These are phyloP conservation scores for Cyanoderma ruficeps DNA, from an alignment of 2,113 vertebrate species.

Conservation along the genomic window DNA sequence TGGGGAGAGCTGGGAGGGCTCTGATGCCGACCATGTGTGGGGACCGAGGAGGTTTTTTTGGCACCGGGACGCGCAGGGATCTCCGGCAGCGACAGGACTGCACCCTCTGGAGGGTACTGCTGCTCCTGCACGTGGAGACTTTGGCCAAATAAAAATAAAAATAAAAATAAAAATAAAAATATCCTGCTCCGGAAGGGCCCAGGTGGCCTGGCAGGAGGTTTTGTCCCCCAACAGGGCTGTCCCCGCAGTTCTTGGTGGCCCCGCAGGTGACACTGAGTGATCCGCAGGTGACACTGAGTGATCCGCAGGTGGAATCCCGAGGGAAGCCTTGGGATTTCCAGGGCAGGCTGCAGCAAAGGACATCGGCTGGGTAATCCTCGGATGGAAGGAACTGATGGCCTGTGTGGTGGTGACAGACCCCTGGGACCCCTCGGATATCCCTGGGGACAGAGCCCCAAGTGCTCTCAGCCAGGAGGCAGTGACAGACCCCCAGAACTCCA, in stretches of 20 bases:
- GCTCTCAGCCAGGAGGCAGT: background rate
- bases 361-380: fast-evolving
- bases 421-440: background rate
- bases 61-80: background rate
- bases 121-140: background rate
- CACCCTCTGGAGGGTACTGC: conserved; percentile 50
- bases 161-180: too few species aligned
- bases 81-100: background rate
- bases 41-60: background rate
- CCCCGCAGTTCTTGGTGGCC: fast-evolving
- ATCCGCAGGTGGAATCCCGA: background rate
- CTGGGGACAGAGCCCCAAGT: fast-evolving
- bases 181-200: too few species aligned
- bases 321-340: fast-evolving
- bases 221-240: background rate
- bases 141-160: fast-evolving
- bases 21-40: conserved; percentile 1
- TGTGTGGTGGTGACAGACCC: background rate
- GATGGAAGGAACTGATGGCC: background rate
- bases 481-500: too few species aligned
- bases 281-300: background rate
- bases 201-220: fast-evolving
- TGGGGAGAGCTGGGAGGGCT: background rate
- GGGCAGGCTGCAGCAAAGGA: fast-evolving
- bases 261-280: fast-evolving